Percentiles rank a stretch among this genome's conserved stretches.
Evolutionary conservation across 2,888 invertebrate species (phyloP).

Genomic region (Dimorphilus gyrociliatus): DNA sequence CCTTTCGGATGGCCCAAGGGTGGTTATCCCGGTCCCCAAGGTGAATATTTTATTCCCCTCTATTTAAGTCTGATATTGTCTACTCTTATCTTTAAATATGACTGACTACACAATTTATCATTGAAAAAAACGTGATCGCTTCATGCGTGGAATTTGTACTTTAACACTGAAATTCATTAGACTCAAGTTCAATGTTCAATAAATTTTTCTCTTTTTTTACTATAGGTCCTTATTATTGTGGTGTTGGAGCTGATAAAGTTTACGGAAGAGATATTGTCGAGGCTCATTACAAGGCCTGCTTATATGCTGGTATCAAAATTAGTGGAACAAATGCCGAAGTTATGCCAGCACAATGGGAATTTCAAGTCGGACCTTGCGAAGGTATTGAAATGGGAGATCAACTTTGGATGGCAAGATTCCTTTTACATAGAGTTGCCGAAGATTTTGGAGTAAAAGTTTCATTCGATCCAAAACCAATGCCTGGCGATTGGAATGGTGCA

Average conservation of each 20-base stretch:
- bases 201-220: conserved; percentile 2
- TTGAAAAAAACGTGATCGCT: too few relatives aligned
- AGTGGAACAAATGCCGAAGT: conserved; percentile 91
- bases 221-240: conserved; percentile 74
- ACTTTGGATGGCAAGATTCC: conserved; percentile 34
- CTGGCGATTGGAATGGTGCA: conserved; percentile 37
- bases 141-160: too few relatives aligned
- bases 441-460: conserved; percentile 35
- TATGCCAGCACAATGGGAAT: conserved; percentile 56
- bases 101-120: too few relatives aligned
- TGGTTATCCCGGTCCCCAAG: conserved; percentile 35
- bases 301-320: conserved; percentile 80
- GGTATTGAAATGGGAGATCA: conserved; percentile 48
- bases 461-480: conserved; percentile 36
- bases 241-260: conserved; percentile 83
- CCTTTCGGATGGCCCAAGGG: conserved; percentile 29
- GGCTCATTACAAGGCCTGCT: conserved; percentile 79
- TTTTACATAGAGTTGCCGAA: conserved; percentile 36
- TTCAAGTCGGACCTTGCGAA: conserved; percentile 67
- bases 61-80: conserved; percentile 4
- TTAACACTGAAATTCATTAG: neutral
- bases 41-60: conserved; percentile 7
- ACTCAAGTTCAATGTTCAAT: neutral
- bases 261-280: conserved; percentile 89
- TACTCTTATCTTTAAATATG: too few relatives aligned